phyloP scores from a whole-genome alignment of 2,888 invertebrate genomes.

The Serrognathus titanus region DNA sequence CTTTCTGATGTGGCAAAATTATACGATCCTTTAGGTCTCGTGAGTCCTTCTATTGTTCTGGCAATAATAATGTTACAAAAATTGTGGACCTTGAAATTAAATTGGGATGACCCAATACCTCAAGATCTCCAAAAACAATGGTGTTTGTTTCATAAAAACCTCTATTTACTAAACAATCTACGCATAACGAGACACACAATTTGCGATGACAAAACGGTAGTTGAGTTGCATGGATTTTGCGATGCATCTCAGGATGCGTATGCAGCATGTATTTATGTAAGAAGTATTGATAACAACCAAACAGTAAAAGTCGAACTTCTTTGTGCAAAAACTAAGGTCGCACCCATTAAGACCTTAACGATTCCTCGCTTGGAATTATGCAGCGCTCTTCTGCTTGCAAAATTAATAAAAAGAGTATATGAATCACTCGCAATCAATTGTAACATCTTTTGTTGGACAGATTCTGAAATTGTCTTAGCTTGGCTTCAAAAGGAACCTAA shows the following conservation, averaged over 20 bases:
- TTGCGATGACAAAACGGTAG: background rate
- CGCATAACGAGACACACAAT: no score
- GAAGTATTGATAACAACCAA: background rate
- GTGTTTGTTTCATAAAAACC: slow-evolving; percentile 1
- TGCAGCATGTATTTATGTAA: slow-evolving; percentile 9
- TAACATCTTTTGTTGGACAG: background rate
- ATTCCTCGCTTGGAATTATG: slow-evolving; percentile 22
- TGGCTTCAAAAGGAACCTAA: background rate
- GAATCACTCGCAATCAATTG: background rate
- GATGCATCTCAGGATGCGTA: slow-evolving; percentile 9
- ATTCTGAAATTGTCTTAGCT: background rate
- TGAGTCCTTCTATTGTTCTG: slow-evolving; percentile 7
- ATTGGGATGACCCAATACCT: slow-evolving; percentile 13
- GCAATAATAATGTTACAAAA: slow-evolving; percentile 16
- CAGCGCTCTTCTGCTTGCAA: slow-evolving; percentile 15
- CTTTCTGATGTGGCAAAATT: slow-evolving; percentile 12
- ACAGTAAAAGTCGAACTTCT: slow-evolving; percentile 7
- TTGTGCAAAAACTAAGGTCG: slow-evolving; percentile 15
- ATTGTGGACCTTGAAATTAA: slow-evolving; percentile 6
- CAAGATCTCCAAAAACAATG: slow-evolving; percentile 4
- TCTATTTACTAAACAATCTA: background rate
- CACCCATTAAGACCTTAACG: slow-evolving; percentile 16
- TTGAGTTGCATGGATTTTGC: slow-evolving; percentile 9
- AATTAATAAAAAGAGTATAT: slow-evolving; percentile 13
- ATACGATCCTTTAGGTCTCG: slow-evolving; percentile 16